Conservation (phyloP, 1,140 invertebrate species). For the Cydia strobilella region DNA sequence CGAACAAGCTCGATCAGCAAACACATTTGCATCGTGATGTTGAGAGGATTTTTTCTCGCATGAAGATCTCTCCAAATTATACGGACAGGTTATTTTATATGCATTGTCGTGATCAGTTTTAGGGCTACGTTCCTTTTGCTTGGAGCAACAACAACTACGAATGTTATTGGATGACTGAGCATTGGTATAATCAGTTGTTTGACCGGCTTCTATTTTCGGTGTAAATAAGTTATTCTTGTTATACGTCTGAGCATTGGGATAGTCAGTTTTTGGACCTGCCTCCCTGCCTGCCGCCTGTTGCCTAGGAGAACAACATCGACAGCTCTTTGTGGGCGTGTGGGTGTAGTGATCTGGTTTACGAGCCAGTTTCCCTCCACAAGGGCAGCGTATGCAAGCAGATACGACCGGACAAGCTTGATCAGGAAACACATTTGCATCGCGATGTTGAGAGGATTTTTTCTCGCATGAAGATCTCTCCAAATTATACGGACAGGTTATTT, state of each 20-base stretch:
- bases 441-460: background rate
- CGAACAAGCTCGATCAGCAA: background rate
- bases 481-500: background rate
- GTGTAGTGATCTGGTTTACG: background rate
- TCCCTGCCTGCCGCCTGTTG: background rate
- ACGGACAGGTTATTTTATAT: background rate
- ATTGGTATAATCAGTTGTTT: background rate
- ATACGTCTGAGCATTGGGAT: background rate
- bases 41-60: background rate
- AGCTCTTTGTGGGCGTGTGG: background rate
- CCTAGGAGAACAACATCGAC: background rate
- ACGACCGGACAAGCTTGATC: background rate
- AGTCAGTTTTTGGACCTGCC: background rate
- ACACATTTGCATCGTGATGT: background rate
- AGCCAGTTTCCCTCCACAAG: background rate
- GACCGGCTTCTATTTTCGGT: background rate
- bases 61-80: background rate
- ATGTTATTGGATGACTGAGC: background rate
- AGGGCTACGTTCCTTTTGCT: background rate
- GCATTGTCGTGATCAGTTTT: background rate
- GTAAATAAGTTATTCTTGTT: background rate
- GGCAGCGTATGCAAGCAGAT: background rate
- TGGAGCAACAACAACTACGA: background rate
- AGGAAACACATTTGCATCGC: background rate
- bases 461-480: background rate